Evolutionary conservation across 37 sponge, comb jelly and placozoan species (phyloP).

Genomic region (Geodia barretti): DNA sequence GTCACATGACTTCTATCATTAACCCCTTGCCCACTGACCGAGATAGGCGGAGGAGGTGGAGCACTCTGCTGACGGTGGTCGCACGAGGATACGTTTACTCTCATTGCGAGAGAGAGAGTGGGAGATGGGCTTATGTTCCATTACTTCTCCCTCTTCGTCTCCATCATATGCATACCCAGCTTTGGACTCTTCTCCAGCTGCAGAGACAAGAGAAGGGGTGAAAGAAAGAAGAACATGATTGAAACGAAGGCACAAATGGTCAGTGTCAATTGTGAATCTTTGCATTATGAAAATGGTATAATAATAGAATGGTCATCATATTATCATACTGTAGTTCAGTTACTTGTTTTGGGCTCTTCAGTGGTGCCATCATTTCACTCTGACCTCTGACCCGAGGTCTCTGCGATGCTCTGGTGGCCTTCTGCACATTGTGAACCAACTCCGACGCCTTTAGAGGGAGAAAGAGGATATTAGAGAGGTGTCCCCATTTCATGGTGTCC

Average conservation of each 20-base stretch:
- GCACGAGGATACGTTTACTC: background rate
- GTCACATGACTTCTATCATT: background rate
- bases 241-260: too few species aligned
- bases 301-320: too few species aligned
- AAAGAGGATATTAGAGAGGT: background rate
- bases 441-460: slow-evolving; percentile 4
- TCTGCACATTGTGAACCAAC: slow-evolving; percentile 5
- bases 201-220: background rate
- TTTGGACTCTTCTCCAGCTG: background rate
- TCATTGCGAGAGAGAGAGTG: background rate
- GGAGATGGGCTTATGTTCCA: slow-evolving; percentile 23
- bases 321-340: too few species aligned
- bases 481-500: too few species aligned
- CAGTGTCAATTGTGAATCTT: too few species aligned
- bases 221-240: too few species aligned
- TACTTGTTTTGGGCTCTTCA: too few species aligned
- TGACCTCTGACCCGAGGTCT: background rate
- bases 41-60: background rate
- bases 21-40: slow-evolving; percentile 9
- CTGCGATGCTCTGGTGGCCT: background rate
- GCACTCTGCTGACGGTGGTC: background rate
- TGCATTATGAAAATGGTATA: too few species aligned
- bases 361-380: background rate
- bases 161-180: slow-evolving; percentile 9
- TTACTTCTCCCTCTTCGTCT: slow-evolving; percentile 42